phyloP scores from a whole-genome alignment of 2,888 invertebrate species.

The Euzetes globulus region DNA sequence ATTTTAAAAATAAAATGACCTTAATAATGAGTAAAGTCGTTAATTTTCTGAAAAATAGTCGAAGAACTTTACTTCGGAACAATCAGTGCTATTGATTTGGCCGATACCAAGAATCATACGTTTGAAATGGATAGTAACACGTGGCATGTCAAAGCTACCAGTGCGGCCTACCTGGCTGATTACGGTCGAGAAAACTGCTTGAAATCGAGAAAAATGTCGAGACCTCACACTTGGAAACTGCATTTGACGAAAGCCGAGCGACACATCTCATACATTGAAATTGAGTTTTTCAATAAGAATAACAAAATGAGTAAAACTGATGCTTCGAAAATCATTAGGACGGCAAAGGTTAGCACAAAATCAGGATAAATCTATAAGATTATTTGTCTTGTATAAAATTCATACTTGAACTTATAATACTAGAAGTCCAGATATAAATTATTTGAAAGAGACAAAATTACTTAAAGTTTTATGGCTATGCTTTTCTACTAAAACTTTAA shows the following conservation, averaged over 20 bases:
- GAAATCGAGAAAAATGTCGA: background rate
- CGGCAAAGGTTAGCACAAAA: background rate
- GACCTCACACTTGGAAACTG: background rate
- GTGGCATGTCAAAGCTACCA: too few relatives aligned
- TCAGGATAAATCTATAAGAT: too few relatives aligned
- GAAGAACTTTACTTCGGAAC: background rate
- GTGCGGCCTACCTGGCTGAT: background rate
- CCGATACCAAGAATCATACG: background rate
- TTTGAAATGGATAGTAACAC: background rate
- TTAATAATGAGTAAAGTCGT: background rate
- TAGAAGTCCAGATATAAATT: too few relatives aligned
- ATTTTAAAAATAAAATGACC: background rate
- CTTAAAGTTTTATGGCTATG: background rate
- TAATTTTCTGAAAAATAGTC: background rate
- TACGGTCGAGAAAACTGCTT: background rate
- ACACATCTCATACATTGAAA: background rate
- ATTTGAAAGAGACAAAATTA: too few relatives aligned
- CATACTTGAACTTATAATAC: too few relatives aligned
- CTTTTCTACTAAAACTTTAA: background rate
- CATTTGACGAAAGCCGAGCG: background rate
- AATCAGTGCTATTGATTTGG: background rate
- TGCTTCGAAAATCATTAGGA: background rate
- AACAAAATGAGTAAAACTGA: background rate
- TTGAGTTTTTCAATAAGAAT: background rate
- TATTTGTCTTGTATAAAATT: background rate